Percentiles rank a stretch among this genome's conserved stretches.
Evolutionary conservation across 2,888 invertebrate species (phyloP).

Genomic region (Caenorhabditis angaria): DNA sequence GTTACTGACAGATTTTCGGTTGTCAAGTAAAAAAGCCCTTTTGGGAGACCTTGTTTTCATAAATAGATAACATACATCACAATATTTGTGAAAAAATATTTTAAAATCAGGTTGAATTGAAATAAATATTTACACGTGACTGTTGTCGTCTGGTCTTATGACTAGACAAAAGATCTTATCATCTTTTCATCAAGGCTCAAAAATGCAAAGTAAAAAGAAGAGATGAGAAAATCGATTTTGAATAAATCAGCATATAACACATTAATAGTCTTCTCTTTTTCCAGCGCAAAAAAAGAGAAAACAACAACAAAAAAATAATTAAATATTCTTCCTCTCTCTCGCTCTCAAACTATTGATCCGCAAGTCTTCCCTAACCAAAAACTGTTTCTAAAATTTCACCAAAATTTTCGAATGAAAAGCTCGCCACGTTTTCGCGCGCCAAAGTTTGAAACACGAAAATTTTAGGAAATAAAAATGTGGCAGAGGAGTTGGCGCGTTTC

Average conservation of each 20-base stretch:
- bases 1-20: no score
- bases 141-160: background rate
- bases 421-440: conserved; percentile 5
- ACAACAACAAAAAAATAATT: background rate
- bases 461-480: conserved; percentile 38
- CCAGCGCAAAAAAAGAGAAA: background rate
- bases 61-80: background rate
- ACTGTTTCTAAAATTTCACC: background rate
- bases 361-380: background rate
- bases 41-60: no score
- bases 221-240: background rate
- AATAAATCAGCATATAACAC: background rate
- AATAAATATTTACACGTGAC: background rate
- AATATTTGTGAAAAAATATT: background rate
- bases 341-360: background rate
- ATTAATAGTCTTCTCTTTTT: background rate
- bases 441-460: conserved; percentile 21
- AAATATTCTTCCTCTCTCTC: background rate
- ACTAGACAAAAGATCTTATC: background rate
- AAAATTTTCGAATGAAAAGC: conserved; percentile 1
- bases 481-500: conserved; percentile 20
- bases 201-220: background rate
- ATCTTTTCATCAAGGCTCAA: background rate
- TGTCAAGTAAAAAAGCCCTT: no score
- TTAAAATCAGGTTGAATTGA: background rate